These are phyloP conservation scores for Leucoraja erinaceus DNA, from an alignment of 2,113 vertebrate species.

Conservation along the genomic window DNA sequence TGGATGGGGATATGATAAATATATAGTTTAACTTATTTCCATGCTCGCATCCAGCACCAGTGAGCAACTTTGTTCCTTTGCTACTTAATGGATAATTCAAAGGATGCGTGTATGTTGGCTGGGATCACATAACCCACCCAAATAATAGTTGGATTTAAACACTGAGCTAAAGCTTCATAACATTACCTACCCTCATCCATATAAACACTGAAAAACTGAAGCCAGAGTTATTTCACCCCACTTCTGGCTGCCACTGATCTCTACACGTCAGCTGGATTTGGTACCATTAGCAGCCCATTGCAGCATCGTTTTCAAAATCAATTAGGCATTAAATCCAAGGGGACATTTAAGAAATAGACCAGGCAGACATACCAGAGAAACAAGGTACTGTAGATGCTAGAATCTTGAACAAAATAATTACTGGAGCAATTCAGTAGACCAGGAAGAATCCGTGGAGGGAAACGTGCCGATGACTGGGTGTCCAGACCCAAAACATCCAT, in stretches of 20 bases:
- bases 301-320: not conserved
- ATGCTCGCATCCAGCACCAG: not conserved
- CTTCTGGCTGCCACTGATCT: not conserved
- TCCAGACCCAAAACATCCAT: no score
- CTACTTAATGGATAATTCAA: not conserved
- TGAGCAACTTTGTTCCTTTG: not conserved
- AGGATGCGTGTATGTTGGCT: not conserved
- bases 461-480: no score
- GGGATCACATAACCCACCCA: not conserved
- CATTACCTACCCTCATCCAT: not conserved
- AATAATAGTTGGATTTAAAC: not conserved
- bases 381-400: no score
- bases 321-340: not conserved
- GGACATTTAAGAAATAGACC: not conserved
- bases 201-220: no score
- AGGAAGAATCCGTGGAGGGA: no score
- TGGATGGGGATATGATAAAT: not conserved
- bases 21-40: not conserved
- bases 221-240: not conserved
- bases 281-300: not conserved
- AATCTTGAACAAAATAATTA: no score
- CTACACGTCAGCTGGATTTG: not conserved
- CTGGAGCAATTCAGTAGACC: no score
- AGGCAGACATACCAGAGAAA: no score
- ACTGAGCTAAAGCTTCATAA: not conserved